phyloP scores from a whole-genome alignment of 1,140 invertebrate genomes.

The Pogonus chalceus region DNA sequence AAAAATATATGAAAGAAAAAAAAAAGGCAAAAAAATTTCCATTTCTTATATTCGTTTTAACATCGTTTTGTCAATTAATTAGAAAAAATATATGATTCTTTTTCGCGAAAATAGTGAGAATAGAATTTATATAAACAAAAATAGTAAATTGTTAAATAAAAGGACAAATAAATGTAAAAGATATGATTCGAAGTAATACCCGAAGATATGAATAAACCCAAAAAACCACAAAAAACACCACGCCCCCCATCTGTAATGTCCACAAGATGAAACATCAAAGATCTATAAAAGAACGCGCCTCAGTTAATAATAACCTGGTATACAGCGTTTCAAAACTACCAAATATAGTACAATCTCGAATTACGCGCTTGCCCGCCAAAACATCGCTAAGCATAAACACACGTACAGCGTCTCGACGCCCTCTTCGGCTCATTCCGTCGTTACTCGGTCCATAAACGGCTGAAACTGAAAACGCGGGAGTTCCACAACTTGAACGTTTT shows the following conservation, averaged over 20 bases:
- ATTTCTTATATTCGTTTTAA: no score
- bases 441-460: slow-evolving; percentile 30
- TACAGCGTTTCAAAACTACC: slow-evolving; percentile 16
- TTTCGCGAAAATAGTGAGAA: no score
- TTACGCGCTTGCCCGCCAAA: slow-evolving; percentile 32
- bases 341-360: slow-evolving; percentile 36
- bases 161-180: no score
- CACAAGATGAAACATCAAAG: neutral
- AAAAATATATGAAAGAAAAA: no score
- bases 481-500: slow-evolving; percentile 8
- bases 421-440: slow-evolving; percentile 28
- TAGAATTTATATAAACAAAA: no score
- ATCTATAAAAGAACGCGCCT: neutral
- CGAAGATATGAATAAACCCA: neutral
- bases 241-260: neutral
- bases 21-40: no score
- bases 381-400: slow-evolving; percentile 28
- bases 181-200: neutral
- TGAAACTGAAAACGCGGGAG: slow-evolving; percentile 21
- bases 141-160: no score
- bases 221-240: neutral
- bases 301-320: slow-evolving; percentile 15
- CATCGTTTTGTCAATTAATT: no score
- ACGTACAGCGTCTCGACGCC: slow-evolving; percentile 27
- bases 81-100: no score